Percentiles rank a stretch among this genome's conserved stretches.
Evolutionary conservation across 2,113 vertebrate species (phyloP).

Genomic region (Herpetotheres cachinnans): DNA sequence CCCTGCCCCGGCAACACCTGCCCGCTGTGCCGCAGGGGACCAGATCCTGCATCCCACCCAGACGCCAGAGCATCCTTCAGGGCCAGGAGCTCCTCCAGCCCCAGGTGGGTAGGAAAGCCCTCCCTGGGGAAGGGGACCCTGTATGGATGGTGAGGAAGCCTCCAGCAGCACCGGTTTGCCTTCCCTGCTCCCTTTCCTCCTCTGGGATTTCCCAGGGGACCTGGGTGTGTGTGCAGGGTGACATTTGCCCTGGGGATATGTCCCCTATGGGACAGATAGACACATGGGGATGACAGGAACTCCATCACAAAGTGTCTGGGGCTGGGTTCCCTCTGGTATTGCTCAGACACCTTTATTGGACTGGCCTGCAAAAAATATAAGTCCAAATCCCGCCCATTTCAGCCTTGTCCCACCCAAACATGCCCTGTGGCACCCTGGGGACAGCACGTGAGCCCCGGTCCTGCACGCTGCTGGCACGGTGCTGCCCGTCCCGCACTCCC

Average conservation of each 20-base stretch:
- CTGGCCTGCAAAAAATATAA: neutral
- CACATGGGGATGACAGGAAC: neutral
- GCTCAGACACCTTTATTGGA: neutral
- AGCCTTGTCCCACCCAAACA: neutral
- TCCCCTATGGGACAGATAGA: neutral
- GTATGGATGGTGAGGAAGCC: accelerated
- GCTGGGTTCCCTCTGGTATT: neutral
- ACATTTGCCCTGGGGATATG: neutral
- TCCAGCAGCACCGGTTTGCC: neutral
- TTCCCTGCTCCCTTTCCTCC: neutral
- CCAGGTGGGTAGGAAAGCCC: neutral
- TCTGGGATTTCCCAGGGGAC: neutral
- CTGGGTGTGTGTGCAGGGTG: neutral
- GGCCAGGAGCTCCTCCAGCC: neutral
- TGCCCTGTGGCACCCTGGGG: neutral
- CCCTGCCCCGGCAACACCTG: neutral
- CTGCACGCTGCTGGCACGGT: neutral
- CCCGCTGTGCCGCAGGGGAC: neutral
- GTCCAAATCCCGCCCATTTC: neutral
- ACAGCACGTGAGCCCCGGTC: accelerated
- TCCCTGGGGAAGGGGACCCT: neutral
- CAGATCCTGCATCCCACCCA: neutral
- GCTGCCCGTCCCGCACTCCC: neutral
- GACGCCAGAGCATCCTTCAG: neutral
- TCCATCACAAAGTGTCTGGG: neutral